Percentiles rank a stretch among this genome's conserved stretches.
Conservation (phyloP, 1,140 invertebrate species). For the Ceratosolen fusciceps region DNA sequence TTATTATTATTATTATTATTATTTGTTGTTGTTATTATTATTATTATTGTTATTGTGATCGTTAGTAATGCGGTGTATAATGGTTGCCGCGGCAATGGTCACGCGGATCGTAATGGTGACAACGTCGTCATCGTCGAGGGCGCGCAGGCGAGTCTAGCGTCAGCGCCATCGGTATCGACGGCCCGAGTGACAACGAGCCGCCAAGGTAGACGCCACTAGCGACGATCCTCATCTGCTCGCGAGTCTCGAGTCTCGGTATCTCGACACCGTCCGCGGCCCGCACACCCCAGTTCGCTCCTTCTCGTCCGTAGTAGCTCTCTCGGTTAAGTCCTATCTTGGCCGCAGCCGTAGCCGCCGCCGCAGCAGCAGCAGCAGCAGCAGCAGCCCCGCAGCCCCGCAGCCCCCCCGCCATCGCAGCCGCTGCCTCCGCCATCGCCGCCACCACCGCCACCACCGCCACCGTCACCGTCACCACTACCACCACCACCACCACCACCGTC, state of each 20-base stretch:
- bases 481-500: too few relatives aligned
- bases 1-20: too few relatives aligned
- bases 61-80: background rate
- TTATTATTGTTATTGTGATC: background rate
- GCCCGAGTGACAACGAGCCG: background rate
- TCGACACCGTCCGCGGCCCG: slow-evolving; percentile 5
- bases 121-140: too few relatives aligned
- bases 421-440: background rate
- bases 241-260: background rate
- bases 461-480: too few relatives aligned
- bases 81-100: too few relatives aligned
- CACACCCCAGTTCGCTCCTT: too few relatives aligned
- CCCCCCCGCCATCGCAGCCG: background rate
- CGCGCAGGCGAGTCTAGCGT: slow-evolving; percentile 7
- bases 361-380: background rate
- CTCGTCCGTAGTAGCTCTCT: background rate
- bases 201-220: slow-evolving; percentile 4
- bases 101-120: too few relatives aligned
- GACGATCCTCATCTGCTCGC: slow-evolving; percentile 7
- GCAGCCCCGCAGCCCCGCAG: background rate
- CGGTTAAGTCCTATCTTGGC: background rate
- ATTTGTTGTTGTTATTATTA: too few relatives aligned
- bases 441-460: too few relatives aligned
- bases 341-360: background rate
- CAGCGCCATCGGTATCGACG: slow-evolving; percentile 1